Evolutionary conservation across 2,113 vertebrate species (phyloP), one percentile per base, ranked within the genome.

Genomic region (Microcebus ravelobensis): DNA sequence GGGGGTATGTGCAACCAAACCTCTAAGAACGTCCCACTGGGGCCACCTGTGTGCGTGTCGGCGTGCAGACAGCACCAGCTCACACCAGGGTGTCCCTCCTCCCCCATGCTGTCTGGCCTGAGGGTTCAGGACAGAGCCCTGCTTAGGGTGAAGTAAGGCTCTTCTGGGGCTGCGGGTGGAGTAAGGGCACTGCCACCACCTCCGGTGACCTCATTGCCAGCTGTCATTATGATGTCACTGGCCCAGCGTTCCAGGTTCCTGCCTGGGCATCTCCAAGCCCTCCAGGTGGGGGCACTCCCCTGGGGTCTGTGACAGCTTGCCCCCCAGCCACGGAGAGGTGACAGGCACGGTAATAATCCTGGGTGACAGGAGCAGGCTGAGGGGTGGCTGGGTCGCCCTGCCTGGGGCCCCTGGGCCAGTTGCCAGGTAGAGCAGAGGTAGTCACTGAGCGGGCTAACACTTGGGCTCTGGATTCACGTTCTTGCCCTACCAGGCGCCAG

Each of bases 201-300:
- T 96, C 81, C 13, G 21, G 25, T 96, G 96, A 98, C 93, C 86
- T 98, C 91, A 96, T 65, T 77, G 80, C 87, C 94, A 83, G 83
- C 87, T 96, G 80, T 48, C 77, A 97, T 97, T 98, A 81, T 98
- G 98, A 97, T 20, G 29, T 98, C 95, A 93, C 55, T 48, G 65
- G 79, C 70, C 79, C 52, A 84, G 80, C 65, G 50, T 96, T 96
- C 98, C 31, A 5, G 87, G 76, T 93, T 96, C 90, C 95, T 89
- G 76, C 93, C 48, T 94, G 77, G 87, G 50, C 63, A 81, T 97
- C 91, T 96, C 89, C 42, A 81, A 85, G 88, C 39, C 63, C 73
- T 57, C 57, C 31, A 52, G 67, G 85, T 95, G 74, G 82, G 87
- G 89, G 39, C 73, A 52, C 71, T 91, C 85, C 91, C 86, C n/a